A percentile compares a stretch with the other conserved stretches of the same genome.
These are phyloP conservation scores for Cheilosia soror DNA, from an alignment of 2,888 invertebrate species.

Conservation along the genomic window DNA sequence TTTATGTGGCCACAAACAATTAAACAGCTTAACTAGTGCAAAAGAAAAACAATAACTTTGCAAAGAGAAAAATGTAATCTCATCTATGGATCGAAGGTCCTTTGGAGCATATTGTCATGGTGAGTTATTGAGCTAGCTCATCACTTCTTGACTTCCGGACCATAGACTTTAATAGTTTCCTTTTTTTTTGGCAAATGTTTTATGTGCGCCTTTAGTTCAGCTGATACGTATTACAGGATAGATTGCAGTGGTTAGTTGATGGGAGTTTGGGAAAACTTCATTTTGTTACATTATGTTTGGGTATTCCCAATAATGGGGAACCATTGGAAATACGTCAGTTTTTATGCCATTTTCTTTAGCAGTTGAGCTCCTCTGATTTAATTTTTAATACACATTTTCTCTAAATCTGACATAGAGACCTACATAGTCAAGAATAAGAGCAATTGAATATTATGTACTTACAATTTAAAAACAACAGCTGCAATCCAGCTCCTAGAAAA, in stretches of 20 bases:
- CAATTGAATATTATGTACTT: too few relatives aligned
- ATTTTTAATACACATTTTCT: too few relatives aligned
- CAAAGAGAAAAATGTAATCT: constrained; percentile 20
- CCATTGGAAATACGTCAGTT: too few relatives aligned
- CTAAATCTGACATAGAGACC: too few relatives aligned
- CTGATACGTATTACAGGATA: background rate
- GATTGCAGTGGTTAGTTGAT: background rate
- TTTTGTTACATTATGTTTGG: too few relatives aligned
- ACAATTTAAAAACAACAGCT: too few relatives aligned
- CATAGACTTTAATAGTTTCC: constrained; percentile 36
- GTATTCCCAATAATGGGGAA: too few relatives aligned
- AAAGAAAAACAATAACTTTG: constrained; percentile 48
- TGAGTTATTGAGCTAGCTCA: constrained; percentile 37
- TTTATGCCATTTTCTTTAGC: too few relatives aligned
- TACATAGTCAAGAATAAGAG: too few relatives aligned
- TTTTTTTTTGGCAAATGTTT: background rate
- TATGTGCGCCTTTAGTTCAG: background rate
- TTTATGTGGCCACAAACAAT: constrained; percentile 61
- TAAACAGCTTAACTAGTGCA: constrained; percentile 47
- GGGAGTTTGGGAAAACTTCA: background rate
- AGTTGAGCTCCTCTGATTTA: too few relatives aligned
- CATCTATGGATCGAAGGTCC: constrained; percentile 5
- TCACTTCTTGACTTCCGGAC: constrained; percentile 39
- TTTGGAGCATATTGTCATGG: constrained; percentile 24
- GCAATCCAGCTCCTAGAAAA: too few relatives aligned